Evolutionary conservation across 2,797 vertebrate species (phyloP), one percentile per base, ranked within the genome.

Genomic region (Meda fulgida): DNA sequence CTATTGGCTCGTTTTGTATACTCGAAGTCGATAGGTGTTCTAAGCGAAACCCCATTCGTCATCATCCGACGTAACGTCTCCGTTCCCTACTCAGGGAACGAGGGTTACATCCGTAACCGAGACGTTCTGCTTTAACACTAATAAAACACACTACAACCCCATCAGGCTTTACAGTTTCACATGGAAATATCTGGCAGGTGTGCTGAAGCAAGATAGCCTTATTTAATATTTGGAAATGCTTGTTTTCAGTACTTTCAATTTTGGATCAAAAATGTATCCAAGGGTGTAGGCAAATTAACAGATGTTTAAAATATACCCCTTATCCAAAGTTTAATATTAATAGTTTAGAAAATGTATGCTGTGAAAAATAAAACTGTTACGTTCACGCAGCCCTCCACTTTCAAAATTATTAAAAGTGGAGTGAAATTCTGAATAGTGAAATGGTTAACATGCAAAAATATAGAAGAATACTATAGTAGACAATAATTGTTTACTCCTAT

Each of bases 121-220:
- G n/a, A n/a, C n/a, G n/a, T n/a, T 63, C 16, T 63, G 7, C 36
- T 58, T 63, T 23, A 60, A 6, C 53, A 26, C 75, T 60, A 38
- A 60, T 60, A 23, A 40, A 78, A 78, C 53, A 38, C 51, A 60
- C 51, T 53, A 60, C 58, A 78, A 78, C 16, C 36, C 55, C 77
- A 31, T 79, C 40, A 65, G 58, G 19, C 60, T 79, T 29, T 65
- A 16, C 26, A 79, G 58, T 40, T 79, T 66, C 26, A 48, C 19
- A 46, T 43, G 60, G 38, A 79, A 79, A 79, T 65, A 18, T 31
- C 38, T 79, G 18, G 34, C 23, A 60, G 75, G 23, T 79, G 18
- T 13, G 26, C 53, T 3, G 38, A 26, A 79, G 40, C 38, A 65
- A 58, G 26, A 51, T 4, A 7, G n/a, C 6, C n/a, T 8, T 63